These are phyloP conservation scores for Eristalis intricaria DNA, from an alignment of 2,888 invertebrate genomes.

Conservation along the genomic window DNA sequence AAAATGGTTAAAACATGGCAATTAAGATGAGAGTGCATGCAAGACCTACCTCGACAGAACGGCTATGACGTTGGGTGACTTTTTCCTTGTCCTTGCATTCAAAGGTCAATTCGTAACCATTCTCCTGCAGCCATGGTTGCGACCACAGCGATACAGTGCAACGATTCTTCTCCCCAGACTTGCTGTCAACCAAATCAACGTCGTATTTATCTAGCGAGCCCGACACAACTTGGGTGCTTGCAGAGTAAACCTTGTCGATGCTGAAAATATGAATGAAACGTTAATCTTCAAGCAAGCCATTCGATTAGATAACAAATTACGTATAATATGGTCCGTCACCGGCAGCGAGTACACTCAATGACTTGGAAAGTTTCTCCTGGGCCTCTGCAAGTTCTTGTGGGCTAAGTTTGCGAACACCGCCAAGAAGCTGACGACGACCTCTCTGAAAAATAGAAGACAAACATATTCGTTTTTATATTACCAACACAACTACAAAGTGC, in stretches of 20 bases:
- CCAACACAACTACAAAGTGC: background rate
- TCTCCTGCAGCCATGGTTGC: slow-evolving; percentile 76
- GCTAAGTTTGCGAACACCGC: slow-evolving; percentile 62
- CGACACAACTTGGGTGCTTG: slow-evolving; percentile 82
- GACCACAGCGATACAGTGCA: slow-evolving; percentile 83
- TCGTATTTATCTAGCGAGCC: slow-evolving; percentile 84
- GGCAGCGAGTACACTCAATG: slow-evolving; percentile 75
- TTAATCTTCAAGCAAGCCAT: background rate
- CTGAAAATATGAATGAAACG: slow-evolving; percentile 52
- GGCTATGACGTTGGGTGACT: slow-evolving; percentile 76
- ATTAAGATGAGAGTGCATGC: background rate
- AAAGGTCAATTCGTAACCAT: slow-evolving; percentile 80
- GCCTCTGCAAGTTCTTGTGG: slow-evolving; percentile 73
- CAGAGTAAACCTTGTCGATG: slow-evolving; percentile 78
- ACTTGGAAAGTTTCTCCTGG: slow-evolving; percentile 73
- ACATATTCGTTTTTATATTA: background rate
- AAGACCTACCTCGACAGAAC: slow-evolving; percentile 73
- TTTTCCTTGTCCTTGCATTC: slow-evolving; percentile 78
- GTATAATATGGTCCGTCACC: slow-evolving; percentile 78
- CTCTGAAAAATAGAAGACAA: slow-evolving; percentile 34
- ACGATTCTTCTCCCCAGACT: slow-evolving; percentile 77
- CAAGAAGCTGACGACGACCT: slow-evolving; percentile 12
- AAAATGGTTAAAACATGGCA: background rate
- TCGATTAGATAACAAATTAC: slow-evolving; percentile 70
- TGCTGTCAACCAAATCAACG: slow-evolving; percentile 83